phyloP scores from a whole-genome alignment of 92 coral and sea anemone genomes.

The Zoanthus solanderi region DNA sequence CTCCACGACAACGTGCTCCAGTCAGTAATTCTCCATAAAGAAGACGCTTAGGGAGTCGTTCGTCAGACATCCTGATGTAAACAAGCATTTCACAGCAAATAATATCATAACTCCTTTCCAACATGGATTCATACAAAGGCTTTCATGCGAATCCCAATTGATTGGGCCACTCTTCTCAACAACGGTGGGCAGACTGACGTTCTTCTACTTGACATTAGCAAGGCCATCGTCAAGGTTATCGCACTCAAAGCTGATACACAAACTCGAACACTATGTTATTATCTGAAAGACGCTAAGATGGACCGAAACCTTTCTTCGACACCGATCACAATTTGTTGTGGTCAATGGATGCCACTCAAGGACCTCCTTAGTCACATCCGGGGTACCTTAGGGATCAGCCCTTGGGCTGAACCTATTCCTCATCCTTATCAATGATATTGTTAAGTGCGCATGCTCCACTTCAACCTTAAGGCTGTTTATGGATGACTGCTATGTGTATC shows the following conservation, averaged over 20 bases:
- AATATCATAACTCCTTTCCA: conserved; percentile 31
- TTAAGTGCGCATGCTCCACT: conserved; percentile 4
- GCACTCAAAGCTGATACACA: conserved; percentile 35
- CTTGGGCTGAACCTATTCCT: conserved; percentile 17
- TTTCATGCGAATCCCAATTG: conserved; percentile 52
- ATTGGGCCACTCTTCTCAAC: conserved; percentile 48
- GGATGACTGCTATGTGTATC: conserved; percentile 17
- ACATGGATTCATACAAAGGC: conserved; percentile 51
- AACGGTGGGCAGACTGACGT: conserved; percentile 46
- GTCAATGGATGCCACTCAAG: conserved; percentile 18
- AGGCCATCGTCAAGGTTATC: conserved; percentile 56
- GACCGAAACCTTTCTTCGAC: conserved; percentile 52
- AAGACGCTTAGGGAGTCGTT: too few species aligned
- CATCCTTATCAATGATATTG: conserved; percentile 10
- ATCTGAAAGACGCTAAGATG: conserved; percentile 50
- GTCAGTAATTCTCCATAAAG: too few species aligned
- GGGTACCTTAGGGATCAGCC: conserved; percentile 25
- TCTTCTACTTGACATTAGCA: conserved; percentile 37
- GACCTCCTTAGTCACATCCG: conserved; percentile 22
- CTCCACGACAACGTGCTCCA: too few species aligned
- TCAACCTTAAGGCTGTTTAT: conserved; percentile 22
- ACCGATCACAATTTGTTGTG: conserved; percentile 33
- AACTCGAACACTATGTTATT: conserved; percentile 43
- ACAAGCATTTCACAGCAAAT: conserved; percentile 44
- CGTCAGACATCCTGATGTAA: neutral